These are phyloP conservation scores for Bombyx huttoni DNA, from an alignment of 2,888 invertebrate genomes.

Conservation along the genomic window DNA sequence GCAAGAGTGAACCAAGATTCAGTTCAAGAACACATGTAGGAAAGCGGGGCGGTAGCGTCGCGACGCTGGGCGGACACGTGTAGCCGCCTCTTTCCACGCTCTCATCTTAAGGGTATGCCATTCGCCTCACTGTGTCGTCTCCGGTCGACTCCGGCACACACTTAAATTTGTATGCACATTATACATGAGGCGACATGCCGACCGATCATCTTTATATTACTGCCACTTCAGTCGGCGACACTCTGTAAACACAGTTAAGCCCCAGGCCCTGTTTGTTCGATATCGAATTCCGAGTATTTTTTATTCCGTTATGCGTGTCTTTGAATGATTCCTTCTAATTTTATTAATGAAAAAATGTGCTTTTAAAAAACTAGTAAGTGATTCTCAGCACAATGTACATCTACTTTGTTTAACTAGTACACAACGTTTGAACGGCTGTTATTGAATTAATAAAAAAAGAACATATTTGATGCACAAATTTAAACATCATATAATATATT, in stretches of 20 bases:
- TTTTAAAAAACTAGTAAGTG: no score
- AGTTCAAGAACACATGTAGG: constrained; percentile 48
- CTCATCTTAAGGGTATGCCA: constrained; percentile 44
- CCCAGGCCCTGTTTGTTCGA: constrained; percentile 25
- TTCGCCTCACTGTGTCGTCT: constrained; percentile 26
- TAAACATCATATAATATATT: no score
- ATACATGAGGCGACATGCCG: constrained; percentile 58
- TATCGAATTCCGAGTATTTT: constrained; percentile 1
- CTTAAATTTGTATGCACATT: constrained; percentile 64
- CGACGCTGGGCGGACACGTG: constrained; percentile 52
- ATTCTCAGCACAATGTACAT: no score
- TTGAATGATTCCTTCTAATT: not conserved
- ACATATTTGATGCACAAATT: no score
- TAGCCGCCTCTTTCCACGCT: constrained; percentile 32
- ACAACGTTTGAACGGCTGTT: no score
- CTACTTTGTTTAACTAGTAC: no score
- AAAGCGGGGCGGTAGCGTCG: constrained; percentile 20
- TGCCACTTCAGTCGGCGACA: constrained; percentile 27
- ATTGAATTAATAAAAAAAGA: no score
- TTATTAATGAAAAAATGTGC: not conserved
- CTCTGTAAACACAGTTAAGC: constrained; percentile 34
- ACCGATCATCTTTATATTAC: constrained; percentile 58
- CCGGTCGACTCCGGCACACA: constrained; percentile 22
- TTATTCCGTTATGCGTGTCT: not conserved
- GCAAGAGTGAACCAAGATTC: constrained; percentile 38